Evolutionary conservation across 2,113 vertebrate genomes (phyloP).

Genomic region (Cyanistes caeruleus): DNA sequence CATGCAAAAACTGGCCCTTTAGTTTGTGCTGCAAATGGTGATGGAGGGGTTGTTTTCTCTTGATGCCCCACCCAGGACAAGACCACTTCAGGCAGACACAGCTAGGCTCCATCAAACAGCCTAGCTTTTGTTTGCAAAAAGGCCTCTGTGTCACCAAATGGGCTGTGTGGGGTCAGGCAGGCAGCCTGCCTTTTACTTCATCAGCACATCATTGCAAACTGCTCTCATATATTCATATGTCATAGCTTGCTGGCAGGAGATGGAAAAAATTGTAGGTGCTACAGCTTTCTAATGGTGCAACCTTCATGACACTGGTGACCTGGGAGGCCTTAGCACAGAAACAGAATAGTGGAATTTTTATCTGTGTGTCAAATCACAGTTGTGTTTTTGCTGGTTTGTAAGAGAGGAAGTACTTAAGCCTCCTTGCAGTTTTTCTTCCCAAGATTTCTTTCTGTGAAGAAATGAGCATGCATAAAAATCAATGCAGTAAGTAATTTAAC

Average conservation of each 20-base stretch:
- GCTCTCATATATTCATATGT: background rate
- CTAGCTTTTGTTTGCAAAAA: background rate
- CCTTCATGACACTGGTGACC: rapidly evolving
- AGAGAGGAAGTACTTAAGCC: background rate
- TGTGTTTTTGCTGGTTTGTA: background rate
- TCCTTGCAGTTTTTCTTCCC: background rate
- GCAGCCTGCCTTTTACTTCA: background rate
- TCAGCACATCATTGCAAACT: background rate
- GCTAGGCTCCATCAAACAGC: background rate
- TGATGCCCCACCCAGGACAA: rapidly evolving
- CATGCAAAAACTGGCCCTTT: rapidly evolving
- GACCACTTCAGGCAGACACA: background rate
- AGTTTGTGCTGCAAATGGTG: background rate
- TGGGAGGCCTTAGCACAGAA: background rate
- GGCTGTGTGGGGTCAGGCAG: background rate
- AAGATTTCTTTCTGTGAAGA: background rate
- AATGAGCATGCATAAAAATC: background rate
- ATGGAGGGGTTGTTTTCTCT: background rate
- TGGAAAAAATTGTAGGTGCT: background rate
- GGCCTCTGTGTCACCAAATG: background rate
- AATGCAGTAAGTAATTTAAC: background rate
- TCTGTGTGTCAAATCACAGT: rapidly evolving
- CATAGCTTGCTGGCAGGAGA: background rate
- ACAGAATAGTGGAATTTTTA: background rate
- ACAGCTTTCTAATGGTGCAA: background rate